Evolutionary conservation across 2,797 vertebrate genomes (phyloP), one percentile per base, ranked within the genome.

Genomic region (Neostethus bicornis): DNA sequence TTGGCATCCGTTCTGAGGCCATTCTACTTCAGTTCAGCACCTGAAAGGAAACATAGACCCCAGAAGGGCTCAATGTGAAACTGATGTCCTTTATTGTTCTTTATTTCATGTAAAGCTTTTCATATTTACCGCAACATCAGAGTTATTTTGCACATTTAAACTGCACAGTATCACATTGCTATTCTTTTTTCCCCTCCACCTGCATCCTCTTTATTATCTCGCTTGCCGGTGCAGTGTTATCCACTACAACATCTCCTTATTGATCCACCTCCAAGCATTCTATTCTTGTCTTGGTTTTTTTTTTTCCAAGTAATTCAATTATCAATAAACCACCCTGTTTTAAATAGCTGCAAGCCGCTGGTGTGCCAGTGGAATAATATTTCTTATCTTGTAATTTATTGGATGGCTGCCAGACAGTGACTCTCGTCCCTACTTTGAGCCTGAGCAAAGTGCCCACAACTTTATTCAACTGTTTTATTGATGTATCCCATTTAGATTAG

Each of bases 401-500:
- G 90, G 90, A 82, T 59, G 79, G 80, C 85, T 70, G 87, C 91
- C 89, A 91, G 65, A 70, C 79, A 79, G 82, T 66, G 85, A 66
- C 84, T 81, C 79, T 65, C 72, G 48, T 62, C 61, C 35, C 69
- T 70, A 68, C 83, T 92, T 89, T 87, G 83, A 91, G 80, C 66
- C 86, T 62, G 85, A 88, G 80, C 84, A 47, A 89, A 93, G 89
- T 92, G 92, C 91, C 79, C 83, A 55, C 90, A 91, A 92, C 91
- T 94, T 94, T 91, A 93, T 92, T 92, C 90, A 77, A 60, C 62
- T 46, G 41, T 77, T 86, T 90, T 92, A 91, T 93, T 93, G 91
- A 92, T 90, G 90, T 80, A 87, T 89, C 88, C 90, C 89, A 91
- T 93, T 93, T 93, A 90, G 91, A 92, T 92, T 83, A 91, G 90